These are phyloP conservation scores for Loripinus fragilis DNA, from an alignment of 2,888 invertebrate species.

Conservation along the genomic window DNA sequence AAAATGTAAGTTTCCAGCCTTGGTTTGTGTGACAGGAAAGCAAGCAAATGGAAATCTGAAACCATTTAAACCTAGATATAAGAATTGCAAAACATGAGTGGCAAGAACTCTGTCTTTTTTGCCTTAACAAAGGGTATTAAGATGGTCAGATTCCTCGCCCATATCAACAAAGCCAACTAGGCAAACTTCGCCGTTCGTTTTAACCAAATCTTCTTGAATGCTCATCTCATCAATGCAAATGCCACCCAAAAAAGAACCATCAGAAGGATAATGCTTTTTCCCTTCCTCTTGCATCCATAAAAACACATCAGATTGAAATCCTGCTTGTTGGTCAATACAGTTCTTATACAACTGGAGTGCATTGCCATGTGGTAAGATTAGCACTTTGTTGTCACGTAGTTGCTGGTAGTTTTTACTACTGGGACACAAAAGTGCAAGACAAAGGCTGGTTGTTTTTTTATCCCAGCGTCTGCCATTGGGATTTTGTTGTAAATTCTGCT, in stretches of 20 bases:
- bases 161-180: conserved; percentile 19
- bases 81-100: conserved; percentile 25
- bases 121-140: conserved; percentile 8
- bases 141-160: not conserved
- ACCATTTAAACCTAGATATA: conserved; percentile 19
- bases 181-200: conserved; percentile 12
- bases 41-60: conserved; percentile 23
- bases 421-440: conserved; percentile 9
- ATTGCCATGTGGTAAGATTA: conserved; percentile 1
- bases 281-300: not conserved
- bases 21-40: conserved; percentile 29
- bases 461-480: not conserved
- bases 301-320: not conserved
- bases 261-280: not conserved
- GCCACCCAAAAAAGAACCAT: conserved; percentile 2
- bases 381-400: conserved; percentile 5
- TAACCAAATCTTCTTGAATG: conserved; percentile 21
- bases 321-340: not conserved
- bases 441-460: conserved; percentile 9
- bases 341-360: not conserved
- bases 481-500: not conserved
- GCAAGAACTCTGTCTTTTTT: not conserved
- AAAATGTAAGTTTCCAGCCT: conserved; percentile 28
- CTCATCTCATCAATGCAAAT: conserved; percentile 22
- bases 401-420: conserved; percentile 3